These are phyloP conservation scores for Parapsyche elsis DNA, from an alignment of 1,140 invertebrate species.

Conservation along the genomic window DNA sequence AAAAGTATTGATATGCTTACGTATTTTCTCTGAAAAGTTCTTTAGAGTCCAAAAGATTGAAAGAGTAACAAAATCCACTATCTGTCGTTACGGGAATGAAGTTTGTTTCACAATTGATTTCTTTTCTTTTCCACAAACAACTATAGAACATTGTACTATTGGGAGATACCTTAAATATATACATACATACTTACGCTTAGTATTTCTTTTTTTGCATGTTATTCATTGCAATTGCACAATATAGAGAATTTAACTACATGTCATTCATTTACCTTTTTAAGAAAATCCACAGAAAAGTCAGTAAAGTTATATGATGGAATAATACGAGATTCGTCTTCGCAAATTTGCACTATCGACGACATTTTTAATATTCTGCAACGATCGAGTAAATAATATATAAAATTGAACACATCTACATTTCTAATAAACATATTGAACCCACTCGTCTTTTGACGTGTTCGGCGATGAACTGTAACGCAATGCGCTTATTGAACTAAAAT, in stretches of 20 bases:
- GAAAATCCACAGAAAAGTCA: not conserved
- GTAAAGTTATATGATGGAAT: not conserved
- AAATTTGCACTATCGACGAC: not conserved
- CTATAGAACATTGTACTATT: not conserved
- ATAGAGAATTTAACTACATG: not conserved
- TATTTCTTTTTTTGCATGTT: too few species aligned
- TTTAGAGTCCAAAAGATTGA: constrained; percentile 71
- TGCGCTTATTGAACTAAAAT: constrained; percentile 67
- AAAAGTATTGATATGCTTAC: constrained; percentile 53
- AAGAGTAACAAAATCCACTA: constrained; percentile 76
- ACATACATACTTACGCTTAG: too few species aligned
- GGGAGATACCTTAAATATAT: not conserved
- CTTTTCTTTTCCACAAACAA: constrained; percentile 59
- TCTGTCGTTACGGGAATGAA: constrained; percentile 74
- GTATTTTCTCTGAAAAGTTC: constrained; percentile 69
- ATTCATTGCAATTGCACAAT: too few species aligned
- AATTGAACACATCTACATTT: not conserved
- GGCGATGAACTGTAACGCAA: constrained; percentile 25
- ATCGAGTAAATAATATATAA: not conserved
- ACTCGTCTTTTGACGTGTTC: not conserved
- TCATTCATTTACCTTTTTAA: not conserved
- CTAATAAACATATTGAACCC: not conserved
- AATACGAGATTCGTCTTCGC: not conserved
- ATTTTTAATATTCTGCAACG: not conserved
- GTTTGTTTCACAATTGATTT: constrained; percentile 67